Base-by-base conservation (phyloP, 2,888 invertebrate genomes). In the Boloria selene region DNA sequence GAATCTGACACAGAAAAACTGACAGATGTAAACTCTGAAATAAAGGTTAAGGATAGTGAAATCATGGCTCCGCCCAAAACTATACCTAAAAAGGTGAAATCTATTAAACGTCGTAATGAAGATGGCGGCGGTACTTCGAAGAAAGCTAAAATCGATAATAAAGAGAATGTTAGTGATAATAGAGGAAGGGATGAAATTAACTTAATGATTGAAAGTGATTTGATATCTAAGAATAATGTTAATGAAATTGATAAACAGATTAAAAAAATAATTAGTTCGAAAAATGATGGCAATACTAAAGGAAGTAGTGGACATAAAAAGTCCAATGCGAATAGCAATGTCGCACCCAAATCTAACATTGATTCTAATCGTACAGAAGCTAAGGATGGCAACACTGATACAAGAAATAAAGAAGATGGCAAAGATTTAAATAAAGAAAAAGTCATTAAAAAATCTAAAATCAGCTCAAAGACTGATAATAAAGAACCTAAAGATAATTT, bases 61-160 rank as follows among this genome's bases (percentile, higher is more conserved):
- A 77, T 85, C 0, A 90, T 90, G 90, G 88, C 87, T 0, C 90
- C 90, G 0, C 90, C 90, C 0, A 88, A 85, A 69, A 70, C 79
- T 4, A 51, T 86, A 2, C 89, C 89, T 0, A 90, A 85, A 71
- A 88, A 84, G 54, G 38, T 14, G 22, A 87, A 84, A 71, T 69
- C 74, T 49, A 83, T 10, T 3, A 81, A 62, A 31, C 31, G 54
- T 13, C 14, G 26, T 13, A 45, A n/a, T 6, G 61, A 68, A 13
- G 1, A 3, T 49, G 13, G 44, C 5, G 13, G 13, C 17, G 42
- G 49, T 49, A n/a, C 31, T 14, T 7, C 13, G 2, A 68, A 68
- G 61, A 68, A 13, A 42, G 17, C 49, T 45, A 65, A 58, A 68
- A 31, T 47, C 18, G 49, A 61, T 53, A n/a, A 61, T 14, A 53